A percentile compares a stretch with the other conserved stretches of the same genome.
These are phyloP conservation scores for Lampropteryx suffumata DNA, from an alignment of 2,888 invertebrate genomes.

Conservation along the genomic window DNA sequence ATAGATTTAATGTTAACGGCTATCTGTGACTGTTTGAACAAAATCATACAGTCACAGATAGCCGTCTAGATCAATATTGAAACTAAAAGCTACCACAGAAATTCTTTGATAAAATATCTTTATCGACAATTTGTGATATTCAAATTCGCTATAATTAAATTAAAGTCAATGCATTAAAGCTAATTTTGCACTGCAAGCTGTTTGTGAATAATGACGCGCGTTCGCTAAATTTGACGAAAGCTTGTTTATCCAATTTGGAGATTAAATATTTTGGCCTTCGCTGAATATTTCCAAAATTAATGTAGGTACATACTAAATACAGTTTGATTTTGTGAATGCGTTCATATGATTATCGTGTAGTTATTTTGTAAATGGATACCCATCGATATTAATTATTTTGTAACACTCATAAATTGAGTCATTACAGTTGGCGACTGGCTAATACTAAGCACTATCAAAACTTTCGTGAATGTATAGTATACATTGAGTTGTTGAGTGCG, in stretches of 20 bases:
- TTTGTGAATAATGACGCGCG: neutral
- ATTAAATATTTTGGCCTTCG: slow-evolving; percentile 2
- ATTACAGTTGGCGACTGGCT: too few species aligned
- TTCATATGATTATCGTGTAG: slow-evolving; percentile 2
- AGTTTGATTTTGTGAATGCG: slow-evolving; percentile 11
- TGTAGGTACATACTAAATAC: slow-evolving; percentile 6
- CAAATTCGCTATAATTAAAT: neutral
- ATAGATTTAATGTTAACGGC: slow-evolving; percentile 46
- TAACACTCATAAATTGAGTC: too few species aligned
- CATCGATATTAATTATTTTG: too few species aligned
- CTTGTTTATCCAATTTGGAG: slow-evolving; percentile 6
- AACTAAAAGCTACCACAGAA: neutral
- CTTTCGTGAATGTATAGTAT: too few species aligned
- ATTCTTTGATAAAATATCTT: too few species aligned
- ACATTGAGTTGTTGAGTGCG: too few species aligned
- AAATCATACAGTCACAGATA: neutral
- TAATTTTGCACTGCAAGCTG: neutral
- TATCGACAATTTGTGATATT: too few species aligned
- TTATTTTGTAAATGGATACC: neutral
- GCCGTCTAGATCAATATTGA: too few species aligned
- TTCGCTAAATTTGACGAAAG: neutral
- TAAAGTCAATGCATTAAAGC: neutral
- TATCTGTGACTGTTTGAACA: neutral
- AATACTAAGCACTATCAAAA: too few species aligned
- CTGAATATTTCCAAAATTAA: slow-evolving; percentile 10